Evolutionary conservation across 2,888 invertebrate species (phyloP).

Genomic region (Trichopoda pennipes): DNA sequence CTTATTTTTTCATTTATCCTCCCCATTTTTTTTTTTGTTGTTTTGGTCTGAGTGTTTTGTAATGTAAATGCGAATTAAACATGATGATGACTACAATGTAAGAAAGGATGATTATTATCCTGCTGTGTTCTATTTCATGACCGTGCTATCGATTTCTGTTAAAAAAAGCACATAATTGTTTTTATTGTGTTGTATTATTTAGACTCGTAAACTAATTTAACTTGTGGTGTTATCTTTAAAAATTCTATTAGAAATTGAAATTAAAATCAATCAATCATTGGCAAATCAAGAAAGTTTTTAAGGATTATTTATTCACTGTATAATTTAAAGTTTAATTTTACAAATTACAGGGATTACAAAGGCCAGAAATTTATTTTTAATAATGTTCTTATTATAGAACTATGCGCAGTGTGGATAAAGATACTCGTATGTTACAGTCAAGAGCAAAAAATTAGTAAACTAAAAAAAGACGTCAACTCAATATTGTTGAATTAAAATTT

Average conservation of each 20-base stretch:
- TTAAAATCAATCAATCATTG: slow-evolving; percentile 81
- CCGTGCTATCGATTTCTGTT: slow-evolving; percentile 31
- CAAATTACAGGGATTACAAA: slow-evolving; percentile 50
- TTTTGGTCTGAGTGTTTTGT: slow-evolving; percentile 19
- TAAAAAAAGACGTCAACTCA: no score
- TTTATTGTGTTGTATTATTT: slow-evolving; percentile 37
- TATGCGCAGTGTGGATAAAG: background rate
- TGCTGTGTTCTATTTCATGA: slow-evolving; percentile 45
- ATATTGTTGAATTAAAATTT: no score
- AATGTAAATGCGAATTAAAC: slow-evolving; percentile 54
- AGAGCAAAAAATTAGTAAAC: background rate
- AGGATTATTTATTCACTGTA: slow-evolving; percentile 8
- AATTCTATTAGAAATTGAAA: slow-evolving; percentile 76
- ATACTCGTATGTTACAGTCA: background rate
- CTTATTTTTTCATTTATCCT: slow-evolving; percentile 17
- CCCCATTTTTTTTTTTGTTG: no score
- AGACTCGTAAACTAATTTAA: slow-evolving; percentile 51
- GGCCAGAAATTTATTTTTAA: slow-evolving; percentile 20
- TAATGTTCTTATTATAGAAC: background rate
- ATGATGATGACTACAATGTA: slow-evolving; percentile 34
- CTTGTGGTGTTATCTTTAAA: slow-evolving; percentile 48
- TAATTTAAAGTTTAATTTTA: slow-evolving; percentile 39
- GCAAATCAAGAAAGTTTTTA: background rate
- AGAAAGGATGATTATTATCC: slow-evolving; percentile 30
- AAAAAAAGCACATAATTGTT: slow-evolving; percentile 30